Evolutionary conservation across 2,888 invertebrate genomes (phyloP).

Genomic region (Oxyteleia sp.): DNA sequence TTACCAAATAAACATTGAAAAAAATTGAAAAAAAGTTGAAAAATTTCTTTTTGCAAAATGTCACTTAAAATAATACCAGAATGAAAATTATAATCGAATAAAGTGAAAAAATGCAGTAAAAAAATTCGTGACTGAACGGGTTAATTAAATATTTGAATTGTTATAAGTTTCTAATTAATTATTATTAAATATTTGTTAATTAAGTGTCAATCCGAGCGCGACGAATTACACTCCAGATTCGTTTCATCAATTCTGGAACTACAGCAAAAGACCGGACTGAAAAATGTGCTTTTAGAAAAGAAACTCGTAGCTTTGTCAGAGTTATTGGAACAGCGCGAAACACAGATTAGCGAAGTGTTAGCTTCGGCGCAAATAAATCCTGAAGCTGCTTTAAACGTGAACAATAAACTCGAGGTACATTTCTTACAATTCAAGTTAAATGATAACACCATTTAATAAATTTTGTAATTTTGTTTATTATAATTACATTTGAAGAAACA

Average conservation of each 20-base stretch:
- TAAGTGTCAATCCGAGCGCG: slow-evolving; percentile 90
- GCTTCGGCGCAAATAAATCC: slow-evolving; percentile 89
- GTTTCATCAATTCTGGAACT: slow-evolving; percentile 94
- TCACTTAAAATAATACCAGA: no score
- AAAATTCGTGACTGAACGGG: no score
- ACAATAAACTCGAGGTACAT: slow-evolving; percentile 89
- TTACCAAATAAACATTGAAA: no score
- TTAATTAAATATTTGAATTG: no score
- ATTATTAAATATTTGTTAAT: slow-evolving; percentile 8
- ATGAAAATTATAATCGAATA: no score
- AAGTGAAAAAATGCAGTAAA: no score
- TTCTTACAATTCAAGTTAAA: no score
- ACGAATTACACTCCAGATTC: slow-evolving; percentile 93
- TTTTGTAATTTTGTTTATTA: background rate
- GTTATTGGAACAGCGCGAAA: slow-evolving; percentile 91
- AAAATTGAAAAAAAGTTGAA: no score
- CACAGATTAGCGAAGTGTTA: slow-evolving; percentile 91
- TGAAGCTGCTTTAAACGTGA: slow-evolving; percentile 88
- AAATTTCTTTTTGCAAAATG: no score
- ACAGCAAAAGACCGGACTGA: slow-evolving; percentile 94
- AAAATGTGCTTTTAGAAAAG: slow-evolving; percentile 94
- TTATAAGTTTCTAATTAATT: slow-evolving; percentile 14
- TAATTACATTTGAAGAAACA: background rate
- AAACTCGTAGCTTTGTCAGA: slow-evolving; percentile 91
- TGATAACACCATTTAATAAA: background rate